Evolutionary conservation across 2,113 vertebrate species (phyloP), one percentile per base, ranked within the genome.

Genomic region (Loxodonta africana): DNA sequence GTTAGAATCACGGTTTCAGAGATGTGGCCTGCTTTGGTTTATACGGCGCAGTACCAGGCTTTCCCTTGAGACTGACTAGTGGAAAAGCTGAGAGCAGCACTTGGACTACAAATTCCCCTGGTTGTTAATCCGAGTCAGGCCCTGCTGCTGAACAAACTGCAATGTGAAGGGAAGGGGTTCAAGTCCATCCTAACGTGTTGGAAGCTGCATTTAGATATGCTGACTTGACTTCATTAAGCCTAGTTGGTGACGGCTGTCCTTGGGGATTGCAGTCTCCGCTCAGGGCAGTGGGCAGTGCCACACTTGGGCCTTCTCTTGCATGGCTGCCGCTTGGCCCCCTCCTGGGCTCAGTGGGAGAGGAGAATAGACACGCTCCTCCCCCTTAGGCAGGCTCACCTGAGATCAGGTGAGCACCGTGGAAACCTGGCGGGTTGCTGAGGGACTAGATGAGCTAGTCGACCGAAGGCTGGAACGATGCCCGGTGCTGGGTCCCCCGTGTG

Each of bases 151-250:
- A 8, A 8, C 63, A 63, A 26, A 28, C 5, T 1, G 15, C 53
- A 8, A 1, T 1, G 4, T 25, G 73, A 23, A 17, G 26, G 26
- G 20, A 41, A 8, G 51, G 21, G 53, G 9, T 37, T 14, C 0
- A 5, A 71, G 51, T 0, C 8, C 17, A 23, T 65, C 14, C 28
- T 3, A 1, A 14, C 14, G 25, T 6, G 28, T 46, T 51, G 30
- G 18, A 44, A 30, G 62, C 41, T 60, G 33, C 7, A 28, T 53
- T 28, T 51, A 44, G 30, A 76, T 3, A 17, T 3, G n/a, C n/a
- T 20, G 18, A 21, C 4, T 4, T 26, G 3, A 0, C 4, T 25
- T 9, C 1, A 0, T 41, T 5, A 2, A 17, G 0, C 5, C 5
- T 14, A n/a, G 21, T 28, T n/a, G 12, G 25, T 33, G 46, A 46